Base-by-base conservation (phyloP, 1,140 invertebrate genomes). In the Goniozus legneri region DNA sequence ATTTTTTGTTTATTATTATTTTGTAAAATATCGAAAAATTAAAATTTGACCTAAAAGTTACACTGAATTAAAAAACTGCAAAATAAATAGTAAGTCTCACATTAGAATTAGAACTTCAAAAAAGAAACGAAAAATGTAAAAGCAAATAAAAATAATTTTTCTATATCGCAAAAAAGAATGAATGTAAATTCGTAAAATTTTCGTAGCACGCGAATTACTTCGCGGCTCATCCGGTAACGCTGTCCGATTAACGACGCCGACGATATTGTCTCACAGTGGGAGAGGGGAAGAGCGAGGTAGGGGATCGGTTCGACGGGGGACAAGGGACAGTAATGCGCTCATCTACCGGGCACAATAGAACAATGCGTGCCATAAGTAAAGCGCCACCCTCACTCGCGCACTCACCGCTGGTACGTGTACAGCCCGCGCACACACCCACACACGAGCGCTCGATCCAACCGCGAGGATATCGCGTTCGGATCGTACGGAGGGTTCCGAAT, bases 311-410 rank as follows among this genome's bases (percentile, higher is more conserved):
- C 4, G 4, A 27, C 24, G 50, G 53, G 48, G 56, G 56, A 60
- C 56, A 60, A 60, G 56, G 58, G 58, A 59, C 56, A 60, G 58
- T 60, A 60, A 60, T 60, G 53, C 58, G 58, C 58, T 60, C 58
- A 60, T 60, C 58, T 60, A 56, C 54, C 53, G 47, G 32, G 42
- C 47, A 60, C 58, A 60, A 60, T 60, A 60, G 58, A 60, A 60
- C 58, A 60, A 60, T 60, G 58, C 58, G 49, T 56, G 50, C 57
- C 58, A 56, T 60, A 59, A 60, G 56, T 60, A 60, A 60, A 60
- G 58, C 58, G 52, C 58, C 52, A 51, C 52, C 52, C n/a, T n/a
- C n/a, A n/a, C n/a, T n/a, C n/a, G n/a, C n/a, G n/a, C n/a, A n/a
- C n/a, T n/a, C n/a, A n/a, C n/a, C n/a, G n/a, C n/a, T n/a, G n/a